Evolutionary conservation across 2,888 invertebrate species (phyloP), one percentile per base, ranked within the genome.

Genomic region (Acanthosepion lycidas): DNA sequence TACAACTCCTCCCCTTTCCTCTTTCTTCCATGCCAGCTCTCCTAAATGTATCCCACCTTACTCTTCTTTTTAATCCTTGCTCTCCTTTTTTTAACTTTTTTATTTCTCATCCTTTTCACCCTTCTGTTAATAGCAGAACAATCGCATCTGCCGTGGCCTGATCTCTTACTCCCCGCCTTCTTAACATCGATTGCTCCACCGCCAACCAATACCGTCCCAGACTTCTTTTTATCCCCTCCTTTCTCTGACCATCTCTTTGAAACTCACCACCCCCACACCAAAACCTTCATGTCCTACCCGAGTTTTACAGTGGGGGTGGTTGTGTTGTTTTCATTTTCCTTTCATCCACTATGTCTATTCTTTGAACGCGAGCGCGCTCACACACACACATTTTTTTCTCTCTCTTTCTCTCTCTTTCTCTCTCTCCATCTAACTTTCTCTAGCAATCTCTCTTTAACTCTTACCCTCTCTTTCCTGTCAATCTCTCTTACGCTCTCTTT

Each of bases 91-190:
- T 78, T n/a, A 42, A 42, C 42, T 42, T 42, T 42, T 42, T 42
- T 42, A 42, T 42, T 42, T 42, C 55, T 18, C 8, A 6, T n/a
- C n/a, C 9, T 78, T 78, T 8, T n/a, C 78, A 78, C 28, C 78
- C 9, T 78, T n/a, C 78, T n/a, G 28, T 78, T 78, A 78, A 78
- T 78, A 78, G 78, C 9, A n/a, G 78, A 78, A n/a, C 78, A 78
- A 78, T 78, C 78, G 78, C 78, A 78, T 78, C 78, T 78, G n/a
- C 78, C 28, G n/a, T n/a, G n/a, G 78, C 28, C 78, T 28, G 78
- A 78, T 78, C 78, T n/a, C 78, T 78, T 78, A 78, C 78, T n/a
- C 9, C 78, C 78, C 78, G 78, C 78, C 78, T 78, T n/a, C n/a
- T 78, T 78, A 55, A 55, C 55, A 55, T 55, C 55, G 28, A 64